Evolutionary conservation across 2,113 vertebrate species (phyloP).

Genomic region (Melierax canorus): DNA sequence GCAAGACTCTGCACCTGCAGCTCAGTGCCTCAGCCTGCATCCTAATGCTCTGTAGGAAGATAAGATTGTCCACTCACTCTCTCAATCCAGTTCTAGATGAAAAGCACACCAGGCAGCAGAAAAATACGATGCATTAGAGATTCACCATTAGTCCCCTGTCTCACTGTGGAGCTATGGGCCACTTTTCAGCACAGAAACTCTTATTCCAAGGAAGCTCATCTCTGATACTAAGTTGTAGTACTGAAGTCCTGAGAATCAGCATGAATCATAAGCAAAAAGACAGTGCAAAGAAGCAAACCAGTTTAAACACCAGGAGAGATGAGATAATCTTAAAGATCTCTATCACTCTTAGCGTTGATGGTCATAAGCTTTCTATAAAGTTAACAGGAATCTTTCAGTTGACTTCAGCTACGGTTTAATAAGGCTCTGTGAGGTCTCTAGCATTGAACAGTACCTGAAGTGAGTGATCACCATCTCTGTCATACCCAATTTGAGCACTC

Average conservation of each 20-base stretch:
- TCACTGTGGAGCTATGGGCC: rapidly evolving
- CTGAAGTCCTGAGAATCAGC: not conserved
- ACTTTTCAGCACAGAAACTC: not conserved
- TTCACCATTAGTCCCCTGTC: not conserved
- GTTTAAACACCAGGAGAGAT: not conserved
- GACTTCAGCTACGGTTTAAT: not conserved
- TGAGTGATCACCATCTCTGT: not conserved
- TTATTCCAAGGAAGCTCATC: not conserved
- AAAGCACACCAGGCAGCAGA: not conserved
- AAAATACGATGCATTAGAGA: not conserved
- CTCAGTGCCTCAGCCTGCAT: not conserved
- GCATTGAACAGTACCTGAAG: not conserved
- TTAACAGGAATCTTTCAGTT: not conserved
- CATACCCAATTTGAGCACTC: not conserved
- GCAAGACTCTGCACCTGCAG: not conserved
- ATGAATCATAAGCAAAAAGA: not conserved
- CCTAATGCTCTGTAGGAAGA: rapidly evolving
- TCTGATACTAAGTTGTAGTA: not conserved
- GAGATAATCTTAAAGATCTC: not conserved
- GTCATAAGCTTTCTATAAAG: not conserved
- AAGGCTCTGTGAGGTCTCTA: not conserved
- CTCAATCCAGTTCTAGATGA: not conserved
- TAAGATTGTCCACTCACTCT: not conserved
- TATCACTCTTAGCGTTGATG: not conserved
- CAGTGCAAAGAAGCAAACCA: not conserved